A percentile compares a stretch with the other conserved stretches of the same genome.
These are phyloP conservation scores for Melanotaenia trifasciata DNA, from an alignment of 2,797 vertebrate genomes.

Conservation along the genomic window DNA sequence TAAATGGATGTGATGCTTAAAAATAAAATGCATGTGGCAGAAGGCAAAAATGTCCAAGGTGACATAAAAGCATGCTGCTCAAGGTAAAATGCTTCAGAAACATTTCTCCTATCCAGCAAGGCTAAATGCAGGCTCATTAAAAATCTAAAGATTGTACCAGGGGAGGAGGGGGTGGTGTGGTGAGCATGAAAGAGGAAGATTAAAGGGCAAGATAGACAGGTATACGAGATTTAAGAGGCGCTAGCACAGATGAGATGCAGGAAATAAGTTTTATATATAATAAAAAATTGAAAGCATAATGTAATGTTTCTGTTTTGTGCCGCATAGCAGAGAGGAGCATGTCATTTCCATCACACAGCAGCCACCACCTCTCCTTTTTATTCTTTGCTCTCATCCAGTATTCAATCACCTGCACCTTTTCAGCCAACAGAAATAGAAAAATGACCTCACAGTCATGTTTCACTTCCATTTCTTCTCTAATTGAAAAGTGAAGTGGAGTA, in stretches of 20 bases:
- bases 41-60: constrained; percentile 69
- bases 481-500: constrained; percentile 56
- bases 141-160: constrained; percentile 71
- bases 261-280: constrained; percentile 28
- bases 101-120: constrained; percentile 54
- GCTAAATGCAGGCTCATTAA: constrained; percentile 82
- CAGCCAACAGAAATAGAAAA: constrained; percentile 47
- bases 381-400: constrained; percentile 53
- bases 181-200: constrained; percentile 39
- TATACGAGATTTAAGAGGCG: constrained; percentile 43
- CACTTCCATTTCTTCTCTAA: constrained; percentile 48
- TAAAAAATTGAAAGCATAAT: constrained; percentile 42
- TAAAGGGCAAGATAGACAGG: constrained; percentile 52
- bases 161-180: constrained; percentile 20
- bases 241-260: constrained; percentile 24
- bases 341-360: constrained; percentile 42
- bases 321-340: constrained; percentile 17
- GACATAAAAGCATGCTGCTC: constrained; percentile 67
- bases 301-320: constrained; percentile 29
- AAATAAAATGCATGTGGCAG: constrained; percentile 56
- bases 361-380: constrained; percentile 32
- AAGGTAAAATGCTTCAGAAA: constrained; percentile 67
- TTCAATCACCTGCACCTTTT: constrained; percentile 48
- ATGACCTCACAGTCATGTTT: constrained; percentile 52
- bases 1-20: constrained; percentile 30